These are phyloP conservation scores for Tanytarsus gracilentus DNA, from an alignment of 2,888 invertebrate genomes.

Conservation along the genomic window DNA sequence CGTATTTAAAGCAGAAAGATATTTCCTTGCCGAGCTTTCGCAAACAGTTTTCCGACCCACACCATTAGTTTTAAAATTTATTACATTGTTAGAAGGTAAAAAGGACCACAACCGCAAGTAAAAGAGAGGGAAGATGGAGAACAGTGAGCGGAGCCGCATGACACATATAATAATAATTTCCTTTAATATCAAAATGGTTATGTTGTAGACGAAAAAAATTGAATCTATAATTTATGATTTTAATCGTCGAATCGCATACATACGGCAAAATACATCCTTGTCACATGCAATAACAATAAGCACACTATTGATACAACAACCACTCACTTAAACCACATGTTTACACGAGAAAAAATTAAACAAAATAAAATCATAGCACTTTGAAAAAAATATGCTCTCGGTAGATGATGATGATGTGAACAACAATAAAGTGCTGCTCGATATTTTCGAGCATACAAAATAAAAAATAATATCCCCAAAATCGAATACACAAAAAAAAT, in stretches of 20 bases:
- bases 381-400: too few relatives aligned
- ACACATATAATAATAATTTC: constrained; percentile 26
- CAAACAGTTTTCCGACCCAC: neutral
- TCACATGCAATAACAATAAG: too few relatives aligned
- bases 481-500: neutral
- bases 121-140: neutral
- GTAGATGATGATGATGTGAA: too few relatives aligned
- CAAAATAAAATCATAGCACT: too few relatives aligned
- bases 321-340: too few relatives aligned
- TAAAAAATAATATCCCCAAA: too few relatives aligned
- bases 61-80: constrained; percentile 24
- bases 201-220: constrained; percentile 4
- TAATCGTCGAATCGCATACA: constrained; percentile 27
- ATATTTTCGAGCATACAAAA: too few relatives aligned
- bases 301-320: too few relatives aligned
- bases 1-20: neutral
- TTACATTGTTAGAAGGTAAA: constrained; percentile 4
- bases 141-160: too few relatives aligned
- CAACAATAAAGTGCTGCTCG: too few relatives aligned
- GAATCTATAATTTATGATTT: constrained; percentile 28
- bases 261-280: too few relatives aligned
- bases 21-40: neutral
- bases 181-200: constrained; percentile 14
- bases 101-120: neutral
- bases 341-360: too few relatives aligned